Evolutionary conservation across 2,113 vertebrate species (phyloP), one percentile per base, ranked within the genome.

Genomic region (Elephantulus edwardii): DNA sequence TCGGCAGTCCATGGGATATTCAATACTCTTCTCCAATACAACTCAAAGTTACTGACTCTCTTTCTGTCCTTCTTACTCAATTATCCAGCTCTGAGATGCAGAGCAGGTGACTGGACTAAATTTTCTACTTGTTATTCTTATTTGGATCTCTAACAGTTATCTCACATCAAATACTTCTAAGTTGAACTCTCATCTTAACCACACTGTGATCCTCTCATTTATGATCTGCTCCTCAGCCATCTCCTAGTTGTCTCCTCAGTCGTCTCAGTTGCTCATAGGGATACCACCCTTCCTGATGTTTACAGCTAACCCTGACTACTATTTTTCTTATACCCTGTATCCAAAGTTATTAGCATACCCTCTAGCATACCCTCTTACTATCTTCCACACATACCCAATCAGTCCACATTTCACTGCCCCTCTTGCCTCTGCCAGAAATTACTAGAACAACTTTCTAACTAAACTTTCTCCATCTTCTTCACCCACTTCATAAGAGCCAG

Each of bases 381-480:
- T 8, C 28, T 80, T 26, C 30, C 40, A 46, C 48, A 60, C 42
- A 46, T 3, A 72, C 30, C 75, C 26, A 85, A 22, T 26, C 1
- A 33, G 8, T 46, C 52, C 3, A 83, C 46, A 22, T 86, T 58
- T 71, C n/a, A 68, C 4, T 54, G 26, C 80, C 38, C n/a, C 70
- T 38, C 24, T 81, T 19, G 77, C 35, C 84, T 58, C 13, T 83
- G 33, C 16, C 71, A 72, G 80, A 22, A 44, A 89, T 54, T 56
- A 71, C 0, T 77, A 4, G 28, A 83, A 72, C 48, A 11, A 80
- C 70, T 46, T 85, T 35, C 30, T 46, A 50, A 80, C 56, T 54
- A 42, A 89, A 22, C n/a, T 94, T n/a, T 30, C 46, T 22, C 56
- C 30, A 82, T 84, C 22, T 60, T 16, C 42, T 91, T 64, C 81